phyloP scores from a whole-genome alignment of 2,113 vertebrate species.

The Lagenorhynchus albirostris region DNA sequence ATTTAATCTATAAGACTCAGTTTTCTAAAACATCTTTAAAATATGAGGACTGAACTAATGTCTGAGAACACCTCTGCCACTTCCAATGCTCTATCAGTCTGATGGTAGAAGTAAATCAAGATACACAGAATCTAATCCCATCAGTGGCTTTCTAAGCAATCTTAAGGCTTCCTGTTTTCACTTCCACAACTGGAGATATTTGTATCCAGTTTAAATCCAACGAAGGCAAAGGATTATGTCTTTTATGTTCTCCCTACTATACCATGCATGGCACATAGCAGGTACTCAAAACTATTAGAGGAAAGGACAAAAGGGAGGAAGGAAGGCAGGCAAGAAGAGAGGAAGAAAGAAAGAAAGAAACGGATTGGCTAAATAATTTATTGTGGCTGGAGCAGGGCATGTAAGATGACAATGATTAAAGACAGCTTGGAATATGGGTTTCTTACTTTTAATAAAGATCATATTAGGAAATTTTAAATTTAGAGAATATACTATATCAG shows the following conservation, averaged over 20 bases:
- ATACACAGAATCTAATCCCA: background rate
- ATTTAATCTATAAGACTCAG: background rate
- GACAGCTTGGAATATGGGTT: background rate
- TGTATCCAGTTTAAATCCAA: background rate
- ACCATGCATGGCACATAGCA: background rate
- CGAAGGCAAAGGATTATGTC: background rate
- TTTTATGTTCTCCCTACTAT: background rate
- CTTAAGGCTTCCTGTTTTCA: background rate
- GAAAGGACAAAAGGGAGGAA: background rate
- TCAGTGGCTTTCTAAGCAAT: background rate
- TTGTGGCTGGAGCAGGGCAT: background rate
- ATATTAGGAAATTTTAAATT: background rate
- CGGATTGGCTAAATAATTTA: background rate
- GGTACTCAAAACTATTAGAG: background rate
- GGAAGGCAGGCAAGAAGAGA: background rate
- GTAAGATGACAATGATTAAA: background rate
- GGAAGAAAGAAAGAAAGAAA: background rate
- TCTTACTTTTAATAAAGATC: constrained; percentile 4
- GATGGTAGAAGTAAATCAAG: background rate
- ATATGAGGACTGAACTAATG: background rate
- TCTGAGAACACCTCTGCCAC: background rate
- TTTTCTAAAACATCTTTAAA: background rate
- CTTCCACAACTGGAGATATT: background rate
- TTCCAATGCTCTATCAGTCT: background rate
- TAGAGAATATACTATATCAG: background rate